Evolutionary conservation across 2,888 invertebrate species (phyloP), one percentile per base, ranked within the genome.

Genomic region (Graphium colonna): DNA sequence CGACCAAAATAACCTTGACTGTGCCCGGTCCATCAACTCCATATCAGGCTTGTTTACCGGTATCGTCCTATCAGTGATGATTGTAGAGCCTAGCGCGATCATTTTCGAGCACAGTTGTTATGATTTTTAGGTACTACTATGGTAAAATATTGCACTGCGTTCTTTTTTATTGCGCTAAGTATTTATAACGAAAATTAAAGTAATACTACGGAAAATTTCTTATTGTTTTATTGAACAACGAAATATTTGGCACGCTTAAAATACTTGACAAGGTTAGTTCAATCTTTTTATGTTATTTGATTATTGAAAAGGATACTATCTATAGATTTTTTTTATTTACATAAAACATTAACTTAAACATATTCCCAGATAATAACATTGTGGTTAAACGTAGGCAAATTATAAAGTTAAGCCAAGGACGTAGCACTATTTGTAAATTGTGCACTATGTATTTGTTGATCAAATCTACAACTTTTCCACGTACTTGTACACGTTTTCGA

Each of bases 201-300:
- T 57, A 51, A 55, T 47, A 47, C 36, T 33, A 33, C 5, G 15
- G 16, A n/a, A 55, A 48, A 43, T 45, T 60, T 52, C 28, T 58
- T 60, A 61, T 63, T 53, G 39, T 54, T 75, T 75, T 76, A 76
- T 73, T 77, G n/a, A 73, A 73, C 67, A 75, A 72, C 65, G 64
- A 68, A 74, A 63, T 65, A 59, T 64, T 61, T 64, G 61, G 51
- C 65, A 71, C 70, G 67, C n/a, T 42, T 64, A 63, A 67, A 66
- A 56, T 58, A 57, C 13, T 33, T 53, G 51, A 28, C 3, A 12
- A 43, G 13, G 48, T 53, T 43, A 44, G 38, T 43, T 48, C 28
- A 28, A 52, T 16, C 10, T 1, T 26, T 28, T 28, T 28, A 7
- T 28, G 8, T 4, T 28, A 13, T 28, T 26, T 9, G 8, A 13